phyloP scores from a whole-genome alignment of 2,113 vertebrate species.

The Hypocryptadius cinnamomeus region DNA sequence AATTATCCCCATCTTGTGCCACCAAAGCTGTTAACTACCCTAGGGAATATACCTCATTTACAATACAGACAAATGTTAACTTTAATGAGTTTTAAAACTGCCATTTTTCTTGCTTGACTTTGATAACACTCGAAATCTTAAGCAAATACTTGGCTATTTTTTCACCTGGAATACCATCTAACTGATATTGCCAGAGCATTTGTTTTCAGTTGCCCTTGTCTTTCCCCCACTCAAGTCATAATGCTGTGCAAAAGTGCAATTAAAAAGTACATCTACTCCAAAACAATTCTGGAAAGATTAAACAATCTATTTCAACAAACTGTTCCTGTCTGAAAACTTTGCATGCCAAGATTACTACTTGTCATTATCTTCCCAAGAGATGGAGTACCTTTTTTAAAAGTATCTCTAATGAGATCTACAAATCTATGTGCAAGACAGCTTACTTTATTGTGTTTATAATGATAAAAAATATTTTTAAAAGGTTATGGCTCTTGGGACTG shows the following conservation, averaged over 20 bases:
- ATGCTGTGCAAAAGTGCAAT: background rate
- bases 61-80: constrained; percentile 60
- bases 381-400: constrained; percentile 59
- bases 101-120: constrained; percentile 47
- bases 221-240: background rate
- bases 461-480: constrained; percentile 69
- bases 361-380: constrained; percentile 59
- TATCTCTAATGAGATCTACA: constrained; percentile 73
- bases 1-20: constrained; percentile 70
- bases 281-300: constrained; percentile 21
- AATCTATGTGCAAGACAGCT: constrained; percentile 62
- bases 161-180: background rate
- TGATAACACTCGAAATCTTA: constrained; percentile 10
- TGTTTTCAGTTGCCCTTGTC: background rate
- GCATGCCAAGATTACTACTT: constrained; percentile 51
- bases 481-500: constrained; percentile 64
- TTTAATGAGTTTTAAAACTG: constrained; percentile 58
- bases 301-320: constrained; percentile 32
- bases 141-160: background rate
- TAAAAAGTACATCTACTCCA: background rate
- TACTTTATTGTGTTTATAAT: constrained; percentile 71
- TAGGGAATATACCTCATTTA: constrained; percentile 67
- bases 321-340: constrained; percentile 55
- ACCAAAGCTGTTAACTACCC: constrained; percentile 69
- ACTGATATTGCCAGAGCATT: background rate